Evolutionary conservation across 2,797 vertebrate species (phyloP).

Genomic region (Chrysocyon brachyurus): DNA sequence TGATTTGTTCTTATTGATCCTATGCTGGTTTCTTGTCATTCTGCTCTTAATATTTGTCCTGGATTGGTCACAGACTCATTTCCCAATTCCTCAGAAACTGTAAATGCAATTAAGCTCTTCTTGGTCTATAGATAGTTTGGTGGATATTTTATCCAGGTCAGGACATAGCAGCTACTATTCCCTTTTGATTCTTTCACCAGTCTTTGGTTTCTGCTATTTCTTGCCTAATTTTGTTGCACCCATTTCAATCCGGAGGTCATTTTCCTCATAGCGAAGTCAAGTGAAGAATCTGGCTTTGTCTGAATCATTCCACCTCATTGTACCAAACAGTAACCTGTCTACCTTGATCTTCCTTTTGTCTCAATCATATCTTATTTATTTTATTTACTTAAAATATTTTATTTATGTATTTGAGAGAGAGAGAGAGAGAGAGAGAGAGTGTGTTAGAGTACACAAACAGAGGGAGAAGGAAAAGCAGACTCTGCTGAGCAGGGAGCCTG

Average conservation of each 20-base stretch:
- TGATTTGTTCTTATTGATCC: background rate
- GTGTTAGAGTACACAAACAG: too few relatives aligned
- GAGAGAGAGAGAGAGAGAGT: too few relatives aligned
- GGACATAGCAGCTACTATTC: background rate
- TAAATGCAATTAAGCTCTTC: background rate
- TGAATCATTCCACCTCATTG: background rate
- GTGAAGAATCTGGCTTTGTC: background rate
- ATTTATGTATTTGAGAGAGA: too few relatives aligned
- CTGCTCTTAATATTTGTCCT: background rate
- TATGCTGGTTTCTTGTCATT: background rate
- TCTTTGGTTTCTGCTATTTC: background rate
- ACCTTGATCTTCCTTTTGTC: background rate
- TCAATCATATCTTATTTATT: background rate
- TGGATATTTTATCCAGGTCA: background rate
- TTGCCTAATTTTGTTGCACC: background rate
- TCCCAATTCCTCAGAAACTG: background rate
- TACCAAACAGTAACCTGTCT: background rate
- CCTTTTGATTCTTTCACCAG: background rate
- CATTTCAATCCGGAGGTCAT: background rate
- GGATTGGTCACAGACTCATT: background rate
- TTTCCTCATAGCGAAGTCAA: background rate
- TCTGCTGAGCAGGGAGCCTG: too few relatives aligned
- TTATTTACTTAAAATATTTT: too few relatives aligned
- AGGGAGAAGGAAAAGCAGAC: too few relatives aligned
- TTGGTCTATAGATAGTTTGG: background rate